These are phyloP conservation scores for Liasis olivaceus DNA, from an alignment of 2,797 vertebrate genomes.

Conservation along the genomic window DNA sequence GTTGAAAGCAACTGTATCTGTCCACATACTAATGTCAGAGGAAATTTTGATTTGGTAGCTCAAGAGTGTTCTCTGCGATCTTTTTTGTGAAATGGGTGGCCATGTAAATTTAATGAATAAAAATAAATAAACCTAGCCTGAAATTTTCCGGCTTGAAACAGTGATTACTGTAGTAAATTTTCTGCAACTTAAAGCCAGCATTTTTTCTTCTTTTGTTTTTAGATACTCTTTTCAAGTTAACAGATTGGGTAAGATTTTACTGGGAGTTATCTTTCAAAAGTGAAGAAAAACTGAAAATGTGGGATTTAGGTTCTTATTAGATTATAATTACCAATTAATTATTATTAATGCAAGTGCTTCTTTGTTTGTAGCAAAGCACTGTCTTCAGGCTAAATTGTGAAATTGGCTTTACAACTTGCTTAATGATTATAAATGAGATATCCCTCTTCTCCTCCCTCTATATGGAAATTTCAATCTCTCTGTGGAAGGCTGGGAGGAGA, in stretches of 20 bases:
- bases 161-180: too few relatives aligned
- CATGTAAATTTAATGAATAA: too few relatives aligned
- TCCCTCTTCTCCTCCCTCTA: neutral
- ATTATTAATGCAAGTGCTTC: neutral
- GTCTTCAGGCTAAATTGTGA: neutral
- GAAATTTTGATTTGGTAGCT: neutral
- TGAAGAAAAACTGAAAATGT: neutral
- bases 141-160: neutral
- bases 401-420: neutral
- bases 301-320: constrained; percentile 12
- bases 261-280: neutral
- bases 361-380: neutral
- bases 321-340: constrained; percentile 10
- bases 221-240: neutral
- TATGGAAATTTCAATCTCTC: neutral
- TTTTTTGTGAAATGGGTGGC: too few relatives aligned
- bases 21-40: neutral
- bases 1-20: neutral
- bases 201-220: neutral
- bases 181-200: neutral
- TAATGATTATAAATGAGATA: neutral
- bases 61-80: neutral
- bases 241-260: neutral
- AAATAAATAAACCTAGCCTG: neutral
- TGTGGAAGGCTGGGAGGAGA: neutral